These are phyloP conservation scores for Spondyliosoma cantharus DNA, from an alignment of 2,797 vertebrate species.

Conservation along the genomic window DNA sequence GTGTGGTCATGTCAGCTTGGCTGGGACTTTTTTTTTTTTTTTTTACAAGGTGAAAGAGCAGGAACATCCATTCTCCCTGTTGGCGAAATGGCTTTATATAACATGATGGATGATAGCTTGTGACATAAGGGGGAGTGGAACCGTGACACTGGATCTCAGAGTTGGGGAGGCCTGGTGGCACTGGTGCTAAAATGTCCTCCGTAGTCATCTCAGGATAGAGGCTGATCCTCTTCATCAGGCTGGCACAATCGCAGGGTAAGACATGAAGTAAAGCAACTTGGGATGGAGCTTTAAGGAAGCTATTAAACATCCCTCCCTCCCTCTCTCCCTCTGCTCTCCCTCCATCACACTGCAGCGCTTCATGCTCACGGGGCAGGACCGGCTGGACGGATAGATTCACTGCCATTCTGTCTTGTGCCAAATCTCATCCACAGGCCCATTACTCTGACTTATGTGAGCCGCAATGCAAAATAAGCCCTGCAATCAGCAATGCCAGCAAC, in stretches of 20 bases:
- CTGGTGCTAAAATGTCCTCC: slow-evolving; percentile 42
- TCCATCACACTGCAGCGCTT: slow-evolving; percentile 26
- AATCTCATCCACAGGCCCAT: slow-evolving; percentile 68
- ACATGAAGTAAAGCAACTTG: slow-evolving; percentile 33
- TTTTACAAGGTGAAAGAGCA: slow-evolving; percentile 34
- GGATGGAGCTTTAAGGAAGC: slow-evolving; percentile 47
- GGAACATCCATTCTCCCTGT: slow-evolving; percentile 46
- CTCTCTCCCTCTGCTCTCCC: not conserved
- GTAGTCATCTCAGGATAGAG: slow-evolving; percentile 46
- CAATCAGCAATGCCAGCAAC: slow-evolving; percentile 64
- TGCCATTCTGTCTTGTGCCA: slow-evolving; percentile 63
- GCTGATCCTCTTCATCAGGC: slow-evolving; percentile 34
- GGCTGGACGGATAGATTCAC: slow-evolving; percentile 52
- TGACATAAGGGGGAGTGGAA: slow-evolving; percentile 50
- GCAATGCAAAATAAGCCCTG: slow-evolving; percentile 57
- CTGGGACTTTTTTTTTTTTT: not conserved
- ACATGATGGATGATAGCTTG: slow-evolving; percentile 51
- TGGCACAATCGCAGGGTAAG: slow-evolving; percentile 35
- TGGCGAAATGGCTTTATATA: slow-evolving; percentile 64
- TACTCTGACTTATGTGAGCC: slow-evolving; percentile 63
- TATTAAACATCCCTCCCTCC: slow-evolving; percentile 8
- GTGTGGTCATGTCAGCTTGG: slow-evolving; percentile 7
- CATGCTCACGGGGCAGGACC: slow-evolving; percentile 29
- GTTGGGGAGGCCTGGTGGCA: slow-evolving; percentile 33
- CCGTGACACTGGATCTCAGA: slow-evolving; percentile 37